A percentile compares a stretch with the other conserved stretches of the same genome.
phyloP scores from a whole-genome alignment of 2,113 vertebrate genomes.

The Pterocles gutturalis region DNA sequence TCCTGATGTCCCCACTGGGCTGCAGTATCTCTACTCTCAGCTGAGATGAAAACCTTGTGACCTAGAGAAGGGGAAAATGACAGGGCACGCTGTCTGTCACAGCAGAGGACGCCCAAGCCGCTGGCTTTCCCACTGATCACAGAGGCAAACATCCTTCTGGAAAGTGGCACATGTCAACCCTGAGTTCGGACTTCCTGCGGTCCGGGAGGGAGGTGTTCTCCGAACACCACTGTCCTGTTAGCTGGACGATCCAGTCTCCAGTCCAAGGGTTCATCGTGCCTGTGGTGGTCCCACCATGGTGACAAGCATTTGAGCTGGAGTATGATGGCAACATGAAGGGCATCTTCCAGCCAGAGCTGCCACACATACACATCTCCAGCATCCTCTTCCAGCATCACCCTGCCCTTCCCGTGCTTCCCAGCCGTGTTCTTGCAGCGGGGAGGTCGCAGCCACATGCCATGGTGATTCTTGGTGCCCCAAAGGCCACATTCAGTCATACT shows the following conservation, averaged over 20 bases:
- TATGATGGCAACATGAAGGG: rapidly evolving
- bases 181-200: neutral
- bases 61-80: no score
- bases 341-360: neutral
- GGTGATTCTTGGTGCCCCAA: neutral
- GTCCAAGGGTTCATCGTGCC: neutral
- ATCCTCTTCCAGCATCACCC: neutral
- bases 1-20: neutral
- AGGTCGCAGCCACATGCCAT: rapidly evolving
- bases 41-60: neutral
- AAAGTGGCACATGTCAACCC: rapidly evolving
- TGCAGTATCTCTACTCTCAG: neutral
- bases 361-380: neutral
- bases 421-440: rapidly evolving
- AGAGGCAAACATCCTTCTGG: neutral
- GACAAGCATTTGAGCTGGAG: neutral
- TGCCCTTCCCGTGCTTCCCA: neutral
- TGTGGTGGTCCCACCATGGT: rapidly evolving
- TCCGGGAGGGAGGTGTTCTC: neutral
- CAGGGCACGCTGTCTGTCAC: rapidly evolving
- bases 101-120: neutral
- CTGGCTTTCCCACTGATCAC: neutral
- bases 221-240: neutral
- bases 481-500: rapidly evolving
- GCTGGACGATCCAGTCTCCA: neutral